Evolutionary conservation across 2,888 invertebrate species (phyloP).

Genomic region (Notodonta ziczac): DNA sequence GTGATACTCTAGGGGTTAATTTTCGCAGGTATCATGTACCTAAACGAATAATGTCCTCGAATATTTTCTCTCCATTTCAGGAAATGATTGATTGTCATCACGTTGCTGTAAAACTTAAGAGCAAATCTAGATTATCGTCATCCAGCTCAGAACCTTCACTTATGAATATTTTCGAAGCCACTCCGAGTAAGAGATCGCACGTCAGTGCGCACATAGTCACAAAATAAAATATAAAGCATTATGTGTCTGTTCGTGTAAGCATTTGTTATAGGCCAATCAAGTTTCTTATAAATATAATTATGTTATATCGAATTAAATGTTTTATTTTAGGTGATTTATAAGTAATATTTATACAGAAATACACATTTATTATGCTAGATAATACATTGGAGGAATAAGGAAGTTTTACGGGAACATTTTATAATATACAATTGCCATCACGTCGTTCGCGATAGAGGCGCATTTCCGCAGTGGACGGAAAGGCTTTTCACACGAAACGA

Average conservation of each 20-base stretch:
- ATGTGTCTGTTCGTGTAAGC: constrained; percentile 20
- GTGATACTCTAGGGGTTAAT: too few species aligned
- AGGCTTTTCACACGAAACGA: too few species aligned
- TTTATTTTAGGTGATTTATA: not conserved
- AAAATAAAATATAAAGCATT: constrained; percentile 4
- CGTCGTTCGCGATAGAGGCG: too few species aligned
- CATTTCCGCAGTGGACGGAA: too few species aligned
- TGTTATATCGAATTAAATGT: not conserved
- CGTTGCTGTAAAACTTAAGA: constrained; percentile 44
- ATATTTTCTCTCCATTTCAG: constrained; percentile 37
- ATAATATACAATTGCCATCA: too few species aligned
- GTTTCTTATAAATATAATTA: constrained; percentile 21
- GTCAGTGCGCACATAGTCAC: not conserved
- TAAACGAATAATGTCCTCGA: too few species aligned
- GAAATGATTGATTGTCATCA: constrained; percentile 57
- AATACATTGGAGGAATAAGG: too few species aligned
- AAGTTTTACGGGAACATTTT: too few species aligned
- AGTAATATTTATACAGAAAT: too few species aligned
- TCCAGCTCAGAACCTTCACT: constrained; percentile 14
- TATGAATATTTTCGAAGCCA: constrained; percentile 8
- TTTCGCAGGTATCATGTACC: too few species aligned
- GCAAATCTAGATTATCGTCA: constrained; percentile 16
- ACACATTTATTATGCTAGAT: too few species aligned
- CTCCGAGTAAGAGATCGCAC: not conserved
- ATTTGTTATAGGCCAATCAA: constrained; percentile 20